Evolutionary conservation across 2,888 invertebrate genomes (phyloP), one percentile per base, ranked within the genome.

Genomic region (Pheosia gnoma): DNA sequence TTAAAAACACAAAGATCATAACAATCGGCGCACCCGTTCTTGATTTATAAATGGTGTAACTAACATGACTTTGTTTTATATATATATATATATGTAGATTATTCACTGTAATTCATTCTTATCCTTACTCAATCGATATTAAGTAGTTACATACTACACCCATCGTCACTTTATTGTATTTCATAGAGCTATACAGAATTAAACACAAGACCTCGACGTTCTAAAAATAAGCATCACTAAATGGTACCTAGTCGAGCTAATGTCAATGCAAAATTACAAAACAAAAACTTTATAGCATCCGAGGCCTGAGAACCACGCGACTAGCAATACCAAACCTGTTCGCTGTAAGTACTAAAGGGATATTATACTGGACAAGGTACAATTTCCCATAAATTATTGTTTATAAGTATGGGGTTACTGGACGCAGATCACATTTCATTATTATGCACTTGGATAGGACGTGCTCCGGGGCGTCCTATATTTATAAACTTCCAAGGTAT

Each of bases 371-470:
- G 41, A 70, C 61, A 45, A 62, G 76, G 54, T 64, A 75, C 61
- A 67, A 71, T 75, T 25, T 78, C 75, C 70, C 70, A 71, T 79
- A 78, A 83, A 81, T 77, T 60, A 74, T 60, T 57, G 71, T 66
- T 65, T 64, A 60, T 69, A 66, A 66, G 71, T 58, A 60, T 59
- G 61, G 57, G n/a, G 65, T 57, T 43, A 8, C 2, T 43, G 43
- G 43, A 7, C 43, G 43, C 43, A 43, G 62, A 66, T 77, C 72
- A 72, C 77, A 78, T 75, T 78, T 73, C 71, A 79, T 77, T 79
- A 79, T 75, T 79, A 65, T 51, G 51, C 51, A 25, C 43, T 43
- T 43, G 43, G 9, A 43, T 10, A 9, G 3, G 43, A 43, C 43
- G 43, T 43, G 43, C 43, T 43, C 9, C 0, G 43, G 43, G 43